These are phyloP conservation scores for Chrysomela aeneicollis DNA, from an alignment of 2,888 invertebrate species.

Conservation along the genomic window DNA sequence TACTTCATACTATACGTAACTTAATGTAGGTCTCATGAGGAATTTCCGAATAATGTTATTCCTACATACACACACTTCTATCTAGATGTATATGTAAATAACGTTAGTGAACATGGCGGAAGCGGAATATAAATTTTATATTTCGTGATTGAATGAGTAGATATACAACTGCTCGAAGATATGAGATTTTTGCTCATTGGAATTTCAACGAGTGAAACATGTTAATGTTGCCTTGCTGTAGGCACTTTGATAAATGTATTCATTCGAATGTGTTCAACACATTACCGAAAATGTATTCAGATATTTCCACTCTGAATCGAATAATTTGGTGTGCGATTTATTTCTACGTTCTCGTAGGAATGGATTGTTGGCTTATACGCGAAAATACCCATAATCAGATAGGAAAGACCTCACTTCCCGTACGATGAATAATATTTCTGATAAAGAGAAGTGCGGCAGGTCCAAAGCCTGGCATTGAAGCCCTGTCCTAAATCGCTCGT, in stretches of 20 bases:
- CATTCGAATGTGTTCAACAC: background rate
- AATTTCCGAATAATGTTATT: background rate
- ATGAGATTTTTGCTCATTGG: background rate
- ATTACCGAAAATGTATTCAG: too few relatives aligned
- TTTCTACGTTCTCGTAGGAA: too few relatives aligned
- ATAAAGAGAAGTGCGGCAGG: too few relatives aligned
- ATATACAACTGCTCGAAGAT: background rate
- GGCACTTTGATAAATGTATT: background rate
- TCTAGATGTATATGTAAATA: background rate
- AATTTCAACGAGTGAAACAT: background rate
- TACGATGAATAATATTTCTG: too few relatives aligned
- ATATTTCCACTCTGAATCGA: too few relatives aligned
- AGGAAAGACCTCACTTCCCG: too few relatives aligned
- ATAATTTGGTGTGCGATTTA: too few relatives aligned
- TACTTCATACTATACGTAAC: too few relatives aligned
- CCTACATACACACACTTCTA: background rate
- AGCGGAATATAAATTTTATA: background rate
- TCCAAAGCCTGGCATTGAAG: too few relatives aligned
- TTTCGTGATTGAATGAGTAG: background rate
- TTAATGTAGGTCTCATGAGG: conserved; percentile 53
- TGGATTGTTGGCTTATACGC: too few relatives aligned
- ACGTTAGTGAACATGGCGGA: background rate
- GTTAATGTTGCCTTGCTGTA: background rate
- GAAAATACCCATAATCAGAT: too few relatives aligned
- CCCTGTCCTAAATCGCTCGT: too few relatives aligned